Evolutionary conservation across 1,140 invertebrate genomes (phyloP).

Genomic region (Drosophila nikananu): DNA sequence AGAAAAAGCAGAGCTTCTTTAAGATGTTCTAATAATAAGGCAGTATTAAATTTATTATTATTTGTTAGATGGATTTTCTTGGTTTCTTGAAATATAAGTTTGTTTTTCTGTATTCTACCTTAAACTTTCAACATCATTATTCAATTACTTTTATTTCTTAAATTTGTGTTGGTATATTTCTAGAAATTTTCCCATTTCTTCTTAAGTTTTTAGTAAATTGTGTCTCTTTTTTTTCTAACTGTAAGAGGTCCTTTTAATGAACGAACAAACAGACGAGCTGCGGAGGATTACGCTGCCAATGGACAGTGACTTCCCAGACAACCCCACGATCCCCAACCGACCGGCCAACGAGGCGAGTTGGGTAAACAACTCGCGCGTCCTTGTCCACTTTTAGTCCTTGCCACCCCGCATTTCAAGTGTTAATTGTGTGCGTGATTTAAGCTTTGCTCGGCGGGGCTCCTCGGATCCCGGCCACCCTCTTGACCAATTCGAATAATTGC

Average conservation of each 20-base stretch:
- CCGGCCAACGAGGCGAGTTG: constrained; percentile 45
- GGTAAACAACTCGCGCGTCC: constrained; percentile 70
- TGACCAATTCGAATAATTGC: constrained; percentile 69
- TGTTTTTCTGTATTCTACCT: no score
- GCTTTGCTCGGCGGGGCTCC: constrained; percentile 34
- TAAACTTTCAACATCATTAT: no score
- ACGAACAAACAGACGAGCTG: constrained; percentile 64
- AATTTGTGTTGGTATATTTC: no score
- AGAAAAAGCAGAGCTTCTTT: background rate
- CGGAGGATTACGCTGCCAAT: constrained; percentile 73
- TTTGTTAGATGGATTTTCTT: background rate
- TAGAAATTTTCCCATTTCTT: no score
- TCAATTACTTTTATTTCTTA: no score
- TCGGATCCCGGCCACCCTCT: constrained; percentile 19
- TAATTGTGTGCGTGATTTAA: constrained; percentile 84
- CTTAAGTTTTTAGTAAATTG: no score
- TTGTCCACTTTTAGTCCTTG: constrained; percentile 46
- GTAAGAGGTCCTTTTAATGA: constrained; percentile 68
- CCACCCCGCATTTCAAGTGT: constrained; percentile 57
- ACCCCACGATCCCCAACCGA: background rate
- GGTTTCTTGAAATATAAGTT: no score
- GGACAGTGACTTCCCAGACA: constrained; percentile 39
- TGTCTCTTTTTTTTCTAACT: background rate
- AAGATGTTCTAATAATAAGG: background rate
- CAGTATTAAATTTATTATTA: background rate